Evolutionary conservation across 2,888 invertebrate species (phyloP).

Genomic region (Erynnis tages): DNA sequence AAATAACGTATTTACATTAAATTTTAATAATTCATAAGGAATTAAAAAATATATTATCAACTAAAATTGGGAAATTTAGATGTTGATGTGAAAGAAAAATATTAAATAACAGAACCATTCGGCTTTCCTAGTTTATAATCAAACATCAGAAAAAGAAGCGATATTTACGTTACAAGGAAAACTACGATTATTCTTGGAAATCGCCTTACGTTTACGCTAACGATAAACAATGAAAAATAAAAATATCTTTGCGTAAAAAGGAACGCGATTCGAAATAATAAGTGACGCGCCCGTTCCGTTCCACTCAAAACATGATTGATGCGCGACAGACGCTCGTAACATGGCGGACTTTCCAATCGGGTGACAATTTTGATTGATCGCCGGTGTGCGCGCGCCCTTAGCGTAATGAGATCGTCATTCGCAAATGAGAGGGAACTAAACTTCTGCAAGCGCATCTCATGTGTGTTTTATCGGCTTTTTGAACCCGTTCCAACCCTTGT

Average conservation of each 20-base stretch:
- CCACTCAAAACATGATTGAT: constrained; percentile 66
- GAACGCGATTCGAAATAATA: constrained; percentile 18
- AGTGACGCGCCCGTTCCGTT: constrained; percentile 33
- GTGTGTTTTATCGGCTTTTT: constrained; percentile 14
- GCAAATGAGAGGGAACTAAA: constrained; percentile 26
- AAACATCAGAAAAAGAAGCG: too few relatives aligned
- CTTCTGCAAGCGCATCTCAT: constrained; percentile 1
- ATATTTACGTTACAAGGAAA: background rate
- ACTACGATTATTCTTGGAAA: background rate
- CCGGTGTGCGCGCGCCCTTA: constrained; percentile 51
- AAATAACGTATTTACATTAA: too few relatives aligned
- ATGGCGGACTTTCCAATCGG: constrained; percentile 70
- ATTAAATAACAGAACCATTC: background rate
- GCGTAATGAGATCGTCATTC: constrained; percentile 23
- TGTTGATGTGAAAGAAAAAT: background rate
- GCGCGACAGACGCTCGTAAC: constrained; percentile 58
- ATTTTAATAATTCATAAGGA: too few relatives aligned
- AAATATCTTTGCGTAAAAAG: constrained; percentile 8
- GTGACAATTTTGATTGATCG: constrained; percentile 80
- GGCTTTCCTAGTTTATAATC: background rate
- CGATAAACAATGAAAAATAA: background rate
- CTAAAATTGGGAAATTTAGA: too few relatives aligned
- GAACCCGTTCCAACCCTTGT: background rate
- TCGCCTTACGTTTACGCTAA: too few relatives aligned
- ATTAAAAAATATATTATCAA: too few relatives aligned